Evolutionary conservation across 1,140 invertebrate genomes (phyloP).

Genomic region (Musca vetustissima): DNA sequence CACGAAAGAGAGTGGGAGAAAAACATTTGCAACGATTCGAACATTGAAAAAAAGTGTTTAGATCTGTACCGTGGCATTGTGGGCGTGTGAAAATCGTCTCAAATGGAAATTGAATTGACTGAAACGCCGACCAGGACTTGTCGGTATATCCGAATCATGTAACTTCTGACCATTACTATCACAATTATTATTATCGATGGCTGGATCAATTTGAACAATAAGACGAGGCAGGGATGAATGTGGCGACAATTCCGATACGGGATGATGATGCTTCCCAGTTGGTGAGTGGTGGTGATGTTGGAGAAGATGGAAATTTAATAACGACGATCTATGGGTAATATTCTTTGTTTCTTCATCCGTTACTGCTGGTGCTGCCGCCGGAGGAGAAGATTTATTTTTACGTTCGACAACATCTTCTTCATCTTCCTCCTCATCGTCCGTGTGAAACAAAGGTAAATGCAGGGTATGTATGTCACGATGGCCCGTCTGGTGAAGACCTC

Average conservation of each 20-base stretch:
- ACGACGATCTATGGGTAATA: too few relatives aligned
- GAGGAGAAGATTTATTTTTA: neutral
- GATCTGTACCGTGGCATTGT: constrained; percentile 30
- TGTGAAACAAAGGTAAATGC: constrained; percentile 42
- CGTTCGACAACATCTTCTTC: neutral
- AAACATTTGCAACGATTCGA: neutral
- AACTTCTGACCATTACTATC: constrained; percentile 29
- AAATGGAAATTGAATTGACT: constrained; percentile 52
- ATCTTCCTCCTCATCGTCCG: constrained; percentile 29
- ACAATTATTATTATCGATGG: constrained; percentile 31
- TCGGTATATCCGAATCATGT: constrained; percentile 30
- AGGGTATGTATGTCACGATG: constrained; percentile 40
- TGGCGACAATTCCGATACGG: constrained; percentile 39
- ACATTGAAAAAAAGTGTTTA: neutral
- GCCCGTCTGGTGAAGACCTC: constrained; percentile 42
- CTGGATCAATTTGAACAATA: constrained; percentile 29
- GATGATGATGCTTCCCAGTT: too few relatives aligned
- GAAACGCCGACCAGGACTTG: constrained; percentile 42
- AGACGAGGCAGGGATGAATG: constrained; percentile 2
- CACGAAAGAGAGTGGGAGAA: neutral
- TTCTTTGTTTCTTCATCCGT: neutral
- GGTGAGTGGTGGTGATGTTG: too few relatives aligned
- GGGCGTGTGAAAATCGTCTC: constrained; percentile 49
- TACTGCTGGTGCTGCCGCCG: too few relatives aligned
- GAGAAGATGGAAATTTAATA: too few relatives aligned